phyloP scores from a whole-genome alignment of 2,797 vertebrate species.

The Spheniscus humboldti region DNA sequence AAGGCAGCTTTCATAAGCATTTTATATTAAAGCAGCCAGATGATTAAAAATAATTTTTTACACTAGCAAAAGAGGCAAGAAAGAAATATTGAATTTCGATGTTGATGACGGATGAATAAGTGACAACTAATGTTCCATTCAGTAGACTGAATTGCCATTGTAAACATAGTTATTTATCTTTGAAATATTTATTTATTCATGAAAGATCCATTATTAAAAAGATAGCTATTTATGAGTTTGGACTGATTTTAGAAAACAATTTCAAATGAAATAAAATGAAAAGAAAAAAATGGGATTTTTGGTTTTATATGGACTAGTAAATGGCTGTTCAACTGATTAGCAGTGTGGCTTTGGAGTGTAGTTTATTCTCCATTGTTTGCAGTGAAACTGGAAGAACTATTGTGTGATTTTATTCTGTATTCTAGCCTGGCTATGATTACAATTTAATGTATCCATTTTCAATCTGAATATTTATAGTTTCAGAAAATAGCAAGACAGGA shows the following conservation, averaged over 20 bases:
- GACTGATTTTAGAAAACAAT: not conserved
- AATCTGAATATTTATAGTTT: not conserved
- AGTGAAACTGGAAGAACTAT: not conserved
- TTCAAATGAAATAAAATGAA: not conserved
- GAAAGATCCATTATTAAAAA: not conserved
- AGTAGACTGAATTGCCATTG: not conserved
- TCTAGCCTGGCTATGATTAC: not conserved
- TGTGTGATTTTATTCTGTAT: not conserved
- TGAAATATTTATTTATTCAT: constrained; percentile 36
- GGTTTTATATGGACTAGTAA: not conserved
- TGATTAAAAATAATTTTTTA: not conserved
- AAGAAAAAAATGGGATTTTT: not conserved
- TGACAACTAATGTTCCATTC: constrained; percentile 4
- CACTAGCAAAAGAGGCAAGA: not conserved
- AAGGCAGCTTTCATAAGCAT: not conserved
- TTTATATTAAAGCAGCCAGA: not conserved
- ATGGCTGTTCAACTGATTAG: not conserved
- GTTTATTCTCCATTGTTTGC: not conserved
- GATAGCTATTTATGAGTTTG: not conserved
- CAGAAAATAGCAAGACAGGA: not conserved
- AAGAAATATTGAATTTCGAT: not conserved
- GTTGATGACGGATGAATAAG: not conserved
- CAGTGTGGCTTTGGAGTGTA: not conserved
- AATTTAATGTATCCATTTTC: not conserved
- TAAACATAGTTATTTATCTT: not conserved